Base-by-base conservation (phyloP, 2,113 vertebrate species). In the Nasalis larvatus region DNA sequence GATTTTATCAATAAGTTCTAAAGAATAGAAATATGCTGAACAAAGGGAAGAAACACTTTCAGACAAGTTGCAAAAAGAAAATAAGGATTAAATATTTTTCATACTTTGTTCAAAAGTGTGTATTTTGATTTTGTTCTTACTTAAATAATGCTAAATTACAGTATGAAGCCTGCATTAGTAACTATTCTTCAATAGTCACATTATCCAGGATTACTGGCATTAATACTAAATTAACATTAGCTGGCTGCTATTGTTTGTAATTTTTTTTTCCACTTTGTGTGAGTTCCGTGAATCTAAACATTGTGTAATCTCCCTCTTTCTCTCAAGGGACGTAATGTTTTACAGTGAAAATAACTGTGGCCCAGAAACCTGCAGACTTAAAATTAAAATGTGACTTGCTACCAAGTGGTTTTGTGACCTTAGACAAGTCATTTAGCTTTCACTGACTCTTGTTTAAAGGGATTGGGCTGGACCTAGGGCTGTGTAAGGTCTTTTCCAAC, bases 161-260 rank as follows among this genome's bases (percentile, higher is more conserved):
- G 86, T 63, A 66, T 82, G 90, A 94, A 94, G 69, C 96, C 76
- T 87, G 92, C 0, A 0, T 77, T 80, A 73, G 80, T 77, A 96
- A 84, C 86, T 84, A 4, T 63, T 95, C 52, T 83, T 91, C 92
- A 89, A 27, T 78, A 92, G 81, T 84, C 66, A 87, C 73, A 85
- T 98, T 97, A 97, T 96, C 84, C 87, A 78, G 87, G 95, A 96
- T 97, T 97, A 96, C 20, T 94, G 69, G 63, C 82, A 85, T 97
- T 97, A 95, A 97, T 87, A 76, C 84, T 92, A 81, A 98, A 94
- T 96, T 96, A 96, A 81, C 92, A 90, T 89, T 96, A 78, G 84
- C 84, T 96, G 91, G 66, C 56, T 71, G 56, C 85, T 94, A 89
- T 97, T 97, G 89, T 95, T 97, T 97, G 87, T 97, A 90, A 97